Percentiles rank a stretch among this genome's conserved stretches.
phyloP scores from a whole-genome alignment of 2,797 vertebrate genomes.

The Acomys russatus region DNA sequence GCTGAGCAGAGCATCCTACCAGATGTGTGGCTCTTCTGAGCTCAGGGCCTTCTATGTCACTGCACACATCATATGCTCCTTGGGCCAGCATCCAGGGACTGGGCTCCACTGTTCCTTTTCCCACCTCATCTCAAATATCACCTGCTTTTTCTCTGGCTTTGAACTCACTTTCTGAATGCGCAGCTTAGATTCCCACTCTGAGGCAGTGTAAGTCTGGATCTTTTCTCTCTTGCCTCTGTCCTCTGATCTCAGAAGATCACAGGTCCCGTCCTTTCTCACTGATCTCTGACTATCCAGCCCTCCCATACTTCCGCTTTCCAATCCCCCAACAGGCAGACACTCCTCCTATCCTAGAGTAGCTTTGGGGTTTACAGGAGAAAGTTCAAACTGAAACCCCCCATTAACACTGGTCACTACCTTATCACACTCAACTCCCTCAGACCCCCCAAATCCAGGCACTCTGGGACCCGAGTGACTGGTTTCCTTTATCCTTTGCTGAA shows the following conservation, averaged over 20 bases:
- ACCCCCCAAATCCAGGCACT: neutral
- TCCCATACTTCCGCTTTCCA: neutral
- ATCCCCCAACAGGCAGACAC: neutral
- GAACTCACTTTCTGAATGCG: neutral
- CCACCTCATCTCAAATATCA: neutral
- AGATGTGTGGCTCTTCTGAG: neutral
- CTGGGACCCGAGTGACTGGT: neutral
- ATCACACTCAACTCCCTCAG: neutral
- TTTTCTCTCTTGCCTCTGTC: neutral
- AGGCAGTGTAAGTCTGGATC: neutral
- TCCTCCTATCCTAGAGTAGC: neutral
- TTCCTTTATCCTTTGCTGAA: neutral
- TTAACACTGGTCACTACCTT: neutral
- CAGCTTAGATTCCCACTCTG: neutral
- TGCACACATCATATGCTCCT: fast-evolving
- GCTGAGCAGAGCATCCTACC: neutral
- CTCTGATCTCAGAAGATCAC: neutral
- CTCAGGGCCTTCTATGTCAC: too few relatives aligned
- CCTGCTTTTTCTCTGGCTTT: neutral
- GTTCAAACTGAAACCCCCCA: neutral
- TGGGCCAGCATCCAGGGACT: neutral
- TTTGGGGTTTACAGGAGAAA: neutral
- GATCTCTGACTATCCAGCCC: neutral
- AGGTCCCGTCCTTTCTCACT: neutral
- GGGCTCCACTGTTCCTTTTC: neutral